Base-by-base conservation (phyloP, 2,888 invertebrate species). In the Chaitophorus viminalis region DNA sequence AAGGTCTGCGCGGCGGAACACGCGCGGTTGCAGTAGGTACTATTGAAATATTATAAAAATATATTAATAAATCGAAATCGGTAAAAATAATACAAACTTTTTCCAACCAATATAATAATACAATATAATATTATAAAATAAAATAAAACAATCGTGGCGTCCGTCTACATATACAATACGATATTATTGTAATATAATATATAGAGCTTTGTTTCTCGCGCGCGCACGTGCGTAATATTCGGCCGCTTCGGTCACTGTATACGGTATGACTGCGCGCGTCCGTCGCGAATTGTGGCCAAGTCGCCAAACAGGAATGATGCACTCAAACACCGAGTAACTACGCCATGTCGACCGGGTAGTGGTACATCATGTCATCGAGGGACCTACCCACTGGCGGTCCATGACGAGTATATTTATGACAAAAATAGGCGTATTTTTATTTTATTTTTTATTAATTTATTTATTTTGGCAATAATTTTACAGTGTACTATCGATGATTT, bases 251-350 rank as follows among this genome's bases (percentile, higher is more conserved):
- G 72, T 70, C 54, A 29, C 54, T 39, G 78, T 39, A 21, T n/a
- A 70, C 77, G 52, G n/a, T 84, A 75, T 65, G 83, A 65, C 83
- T 65, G 60, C 17, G 60, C 29, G 70, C 70, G 29, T 70, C 70
- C 11, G 11, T 29, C 70, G 70, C 70, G 11, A 29, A 60, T 21
- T 6, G 60, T 8, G 21, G 54, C 21, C 18, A 54, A 21, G 21
- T 4, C 60, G 46, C 46, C 14, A 14, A 11, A 46, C 46, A 36
- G 6, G 36, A 36, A 36, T 36, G 3, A 6, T 14, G 52, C 9
- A 52, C 52, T 2, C n/a, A n/a, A n/a, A n/a, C n/a, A n/a, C n/a
- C n/a, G n/a, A n/a, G 60, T 25, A 54, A 54, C 54, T 21, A 60
- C 60, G 25, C 21, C 21, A 5, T 18, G 60, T 18, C 60, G 60